Percentiles rank a stretch among this genome's conserved stretches.
Evolutionary conservation across 1,140 invertebrate genomes (phyloP).

Genomic region (Aleiodes sp.): DNA sequence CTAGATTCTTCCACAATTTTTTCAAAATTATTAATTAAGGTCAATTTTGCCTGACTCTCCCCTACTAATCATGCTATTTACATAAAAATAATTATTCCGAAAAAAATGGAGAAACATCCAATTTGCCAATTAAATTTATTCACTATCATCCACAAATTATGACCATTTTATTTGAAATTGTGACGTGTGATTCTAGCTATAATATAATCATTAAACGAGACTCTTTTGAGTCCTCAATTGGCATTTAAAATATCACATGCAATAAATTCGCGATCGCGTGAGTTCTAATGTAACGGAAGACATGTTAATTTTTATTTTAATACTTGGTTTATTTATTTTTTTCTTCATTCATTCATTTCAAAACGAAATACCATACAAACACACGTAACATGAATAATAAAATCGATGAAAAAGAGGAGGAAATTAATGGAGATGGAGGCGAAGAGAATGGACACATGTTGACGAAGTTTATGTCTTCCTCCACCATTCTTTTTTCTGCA

Average conservation of each 20-base stretch:
- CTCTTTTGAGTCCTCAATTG: slow-evolving; percentile 17
- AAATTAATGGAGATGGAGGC: neutral
- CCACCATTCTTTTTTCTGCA: no score
- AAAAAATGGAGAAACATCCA: slow-evolving; percentile 18
- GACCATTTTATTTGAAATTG: neutral
- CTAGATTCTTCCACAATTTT: no score
- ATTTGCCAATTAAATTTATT: slow-evolving; percentile 24
- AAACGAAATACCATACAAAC: neutral
- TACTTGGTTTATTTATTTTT: no score
- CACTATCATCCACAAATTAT: slow-evolving; percentile 29
- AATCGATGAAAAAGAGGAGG: neutral
- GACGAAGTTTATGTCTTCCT: slow-evolving; percentile 21
- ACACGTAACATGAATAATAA: neutral
- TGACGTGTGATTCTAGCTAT: slow-evolving; percentile 21
- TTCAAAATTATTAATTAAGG: slow-evolving; percentile 4
- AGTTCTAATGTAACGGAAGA: slow-evolving; percentile 18
- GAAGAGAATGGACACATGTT: neutral
- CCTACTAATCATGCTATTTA: neutral
- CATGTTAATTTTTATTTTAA: slow-evolving; percentile 30
- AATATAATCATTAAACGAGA: slow-evolving; percentile 34
- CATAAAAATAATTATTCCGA: slow-evolving; percentile 10
- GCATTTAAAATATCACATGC: slow-evolving; percentile 34
- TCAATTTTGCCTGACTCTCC: neutral
- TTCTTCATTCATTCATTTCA: neutral
- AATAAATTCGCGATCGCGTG: slow-evolving; percentile 37